phyloP scores from a whole-genome alignment of 2,888 invertebrate genomes.

The Stenolophus ochropezus region DNA sequence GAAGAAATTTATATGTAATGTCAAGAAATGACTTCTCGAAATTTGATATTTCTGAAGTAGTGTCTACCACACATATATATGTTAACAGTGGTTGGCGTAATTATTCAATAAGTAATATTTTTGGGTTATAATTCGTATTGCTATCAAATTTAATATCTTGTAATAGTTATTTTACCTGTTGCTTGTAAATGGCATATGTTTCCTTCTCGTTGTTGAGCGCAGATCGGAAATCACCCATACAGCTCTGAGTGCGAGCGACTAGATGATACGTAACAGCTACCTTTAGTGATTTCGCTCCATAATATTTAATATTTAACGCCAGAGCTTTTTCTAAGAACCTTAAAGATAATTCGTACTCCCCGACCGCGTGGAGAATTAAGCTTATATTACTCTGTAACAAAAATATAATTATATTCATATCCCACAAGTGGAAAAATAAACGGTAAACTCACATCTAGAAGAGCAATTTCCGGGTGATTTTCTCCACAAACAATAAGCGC shows the following conservation, averaged over 20 bases:
- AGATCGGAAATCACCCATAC: slow-evolving; percentile 97
- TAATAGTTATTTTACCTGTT: slow-evolving; percentile 84
- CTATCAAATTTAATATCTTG: not conserved
- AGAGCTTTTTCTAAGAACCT: slow-evolving; percentile 96
- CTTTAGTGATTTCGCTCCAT: slow-evolving; percentile 93
- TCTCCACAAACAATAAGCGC: slow-evolving; percentile 96
- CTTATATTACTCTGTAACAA: slow-evolving; percentile 94
- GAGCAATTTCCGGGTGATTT: slow-evolving; percentile 98
- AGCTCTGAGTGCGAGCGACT: slow-evolving; percentile 96
- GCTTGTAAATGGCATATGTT: slow-evolving; percentile 97
- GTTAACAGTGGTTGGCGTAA: too few species aligned
- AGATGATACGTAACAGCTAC: slow-evolving; percentile 97
- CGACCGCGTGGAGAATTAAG: slow-evolving; percentile 96
- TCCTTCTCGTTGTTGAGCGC: slow-evolving; percentile 98
- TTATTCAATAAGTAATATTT: too few species aligned
- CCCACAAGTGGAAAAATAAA: not conserved
- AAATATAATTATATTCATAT: slow-evolving; percentile 1
- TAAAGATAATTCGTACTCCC: slow-evolving; percentile 96
- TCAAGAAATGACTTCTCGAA: too few species aligned
- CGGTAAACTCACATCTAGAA: slow-evolving; percentile 93
- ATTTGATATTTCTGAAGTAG: too few species aligned
- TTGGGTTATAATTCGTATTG: too few species aligned
- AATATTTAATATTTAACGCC: slow-evolving; percentile 89
- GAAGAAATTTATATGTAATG: too few species aligned
- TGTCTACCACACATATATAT: too few species aligned